phyloP scores from a whole-genome alignment of 2,797 vertebrate genomes.

The Darevskia nairensis region DNA sequence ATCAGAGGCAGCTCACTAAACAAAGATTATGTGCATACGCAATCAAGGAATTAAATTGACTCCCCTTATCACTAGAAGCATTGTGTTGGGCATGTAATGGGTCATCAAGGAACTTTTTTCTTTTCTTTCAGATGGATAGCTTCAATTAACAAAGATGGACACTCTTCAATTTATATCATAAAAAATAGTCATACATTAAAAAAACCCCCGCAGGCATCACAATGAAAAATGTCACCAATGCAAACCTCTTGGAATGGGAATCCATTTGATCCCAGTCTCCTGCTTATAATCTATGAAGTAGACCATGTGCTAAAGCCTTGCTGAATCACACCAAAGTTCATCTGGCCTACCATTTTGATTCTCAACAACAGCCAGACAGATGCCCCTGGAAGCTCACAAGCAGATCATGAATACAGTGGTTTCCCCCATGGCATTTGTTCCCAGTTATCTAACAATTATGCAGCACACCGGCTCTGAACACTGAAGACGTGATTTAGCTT shows the following conservation, averaged over 20 bases:
- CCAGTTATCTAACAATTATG: neutral
- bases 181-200: neutral
- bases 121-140: constrained; percentile 2
- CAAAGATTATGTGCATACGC: neutral
- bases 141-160: neutral
- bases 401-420: neutral
- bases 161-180: neutral
- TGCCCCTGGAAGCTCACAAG: neutral
- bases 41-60: neutral
- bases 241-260: constrained; percentile 37
- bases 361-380: neutral
- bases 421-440: neutral
- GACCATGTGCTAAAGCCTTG: constrained; percentile 5
- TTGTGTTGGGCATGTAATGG: neutral
- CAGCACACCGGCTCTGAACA: neutral
- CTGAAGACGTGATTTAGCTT: neutral
- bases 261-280: neutral
- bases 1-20: neutral
- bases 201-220: neutral
- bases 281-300: neutral
- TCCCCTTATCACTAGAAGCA: neutral
- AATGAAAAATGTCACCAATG: constrained; percentile 33
- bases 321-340: neutral
- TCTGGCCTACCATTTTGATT: neutral
- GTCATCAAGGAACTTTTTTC: neutral